Base-by-base conservation (phyloP, 2,797 vertebrate species). In the Myripristis jacobus region DNA sequence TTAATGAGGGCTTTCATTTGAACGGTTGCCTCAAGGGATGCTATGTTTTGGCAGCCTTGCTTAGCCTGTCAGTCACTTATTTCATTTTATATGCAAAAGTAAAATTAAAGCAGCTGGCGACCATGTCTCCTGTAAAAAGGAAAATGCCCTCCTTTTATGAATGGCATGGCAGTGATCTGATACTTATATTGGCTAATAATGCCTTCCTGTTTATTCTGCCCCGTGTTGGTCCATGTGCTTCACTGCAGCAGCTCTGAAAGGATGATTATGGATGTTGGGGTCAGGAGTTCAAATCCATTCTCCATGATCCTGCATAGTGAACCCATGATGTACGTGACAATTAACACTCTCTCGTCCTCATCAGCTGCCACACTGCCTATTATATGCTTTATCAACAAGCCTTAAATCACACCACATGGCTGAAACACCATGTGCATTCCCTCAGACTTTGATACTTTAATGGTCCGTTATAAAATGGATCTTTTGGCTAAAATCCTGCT, bases 171-270 rank as follows among this genome's bases (percentile, higher is more conserved):
- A 13, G 43, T 60, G 51, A 64, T 53, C 79, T 76, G 55, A 55
- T 74, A 6, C 3, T 24, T 57, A 11, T 57, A 6, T 9, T 48
- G 48, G 55, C 50, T 19, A 59, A 25, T 27, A 22, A 54, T 51
- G 34, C 27, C 27, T 60, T 36, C 65, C 21, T 58, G 16, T 67
- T 79, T 59, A 29, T 72, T 56, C 16, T 55, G 69, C 43, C 60
- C 66, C 4, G 31, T 0, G 0, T 53, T 25, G 15, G 52, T 46
- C 69, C 31, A 48, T 64, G 62, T 65, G n/a, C 19, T 62, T 27
- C 21, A 21, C 6, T 29, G 57, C 31, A 77, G 51, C 82, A 81
- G 77, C 85, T 86, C 75, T 52, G 59, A 71, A 68, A 29, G 56
- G 48, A 24, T 69, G 21, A 18, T 70, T 73, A 43, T 46, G 29